Conservation (phyloP, 2,888 invertebrate genomes). For the Nemoura dubitans region DNA sequence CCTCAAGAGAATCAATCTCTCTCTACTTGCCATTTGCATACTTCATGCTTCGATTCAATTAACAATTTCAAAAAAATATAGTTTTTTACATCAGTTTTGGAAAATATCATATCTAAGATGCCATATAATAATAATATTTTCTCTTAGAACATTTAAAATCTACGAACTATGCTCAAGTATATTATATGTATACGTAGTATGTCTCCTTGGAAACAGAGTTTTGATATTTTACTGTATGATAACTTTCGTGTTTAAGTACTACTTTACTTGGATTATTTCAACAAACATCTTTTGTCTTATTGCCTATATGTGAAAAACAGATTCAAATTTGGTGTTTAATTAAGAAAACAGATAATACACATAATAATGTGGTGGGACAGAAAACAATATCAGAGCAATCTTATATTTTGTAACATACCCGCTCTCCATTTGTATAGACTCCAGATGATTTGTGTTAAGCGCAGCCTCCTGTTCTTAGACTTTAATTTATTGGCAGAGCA, state of each 20-base stretch:
- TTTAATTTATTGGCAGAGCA: not conserved
- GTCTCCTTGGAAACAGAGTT: not conserved
- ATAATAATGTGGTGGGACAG: too few species aligned
- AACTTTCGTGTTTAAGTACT: not conserved
- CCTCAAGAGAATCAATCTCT: not conserved
- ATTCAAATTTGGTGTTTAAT: not conserved
- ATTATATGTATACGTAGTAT: too few species aligned
- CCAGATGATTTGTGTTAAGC: not conserved
- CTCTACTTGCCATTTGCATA: not conserved
- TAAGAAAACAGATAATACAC: too few species aligned
- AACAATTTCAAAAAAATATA: constrained; percentile 18
- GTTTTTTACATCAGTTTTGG: not conserved
- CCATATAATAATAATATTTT: not conserved
- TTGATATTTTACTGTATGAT: not conserved
- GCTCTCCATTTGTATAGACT: too few species aligned
- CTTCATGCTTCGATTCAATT: not conserved
- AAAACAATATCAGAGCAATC: too few species aligned
- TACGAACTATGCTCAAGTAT: not conserved
- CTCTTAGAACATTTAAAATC: not conserved
- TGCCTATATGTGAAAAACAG: not conserved
- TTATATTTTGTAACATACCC: too few species aligned
- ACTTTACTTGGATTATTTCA: too few species aligned
- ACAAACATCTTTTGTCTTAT: too few species aligned
- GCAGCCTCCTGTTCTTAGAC: not conserved
- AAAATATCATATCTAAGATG: constrained; percentile 23